phyloP scores from a whole-genome alignment of 2,113 vertebrate species.

The Pardalotus punctatus region DNA sequence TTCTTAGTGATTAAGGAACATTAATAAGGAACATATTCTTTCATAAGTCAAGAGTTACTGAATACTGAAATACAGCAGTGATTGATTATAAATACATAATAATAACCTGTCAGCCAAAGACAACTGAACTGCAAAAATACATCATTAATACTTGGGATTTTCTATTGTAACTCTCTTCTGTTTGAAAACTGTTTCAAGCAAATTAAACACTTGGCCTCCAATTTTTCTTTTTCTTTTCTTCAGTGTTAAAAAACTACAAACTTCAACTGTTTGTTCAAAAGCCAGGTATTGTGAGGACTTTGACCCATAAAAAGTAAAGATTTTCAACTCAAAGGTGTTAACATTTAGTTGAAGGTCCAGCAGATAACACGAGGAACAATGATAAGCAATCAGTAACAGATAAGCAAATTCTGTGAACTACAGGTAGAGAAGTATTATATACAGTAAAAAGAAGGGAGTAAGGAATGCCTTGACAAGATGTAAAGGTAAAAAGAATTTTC shows the following conservation, averaged over 20 bases:
- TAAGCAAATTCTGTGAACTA: not conserved
- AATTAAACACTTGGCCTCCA: not conserved
- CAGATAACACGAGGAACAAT: not conserved
- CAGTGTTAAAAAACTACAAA: not conserved
- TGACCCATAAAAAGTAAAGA: not conserved
- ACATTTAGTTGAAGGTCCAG: not conserved
- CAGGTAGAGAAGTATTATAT: no score
- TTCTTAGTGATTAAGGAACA: not conserved
- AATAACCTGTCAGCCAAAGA: not conserved
- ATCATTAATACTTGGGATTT: not conserved
- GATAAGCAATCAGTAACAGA: not conserved
- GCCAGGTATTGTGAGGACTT: not conserved
- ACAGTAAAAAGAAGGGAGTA: not conserved
- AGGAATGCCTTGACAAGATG: not conserved
- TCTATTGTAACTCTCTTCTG: not conserved
- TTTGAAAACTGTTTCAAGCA: not conserved
- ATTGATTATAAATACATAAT: not conserved
- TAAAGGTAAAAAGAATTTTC: not conserved
- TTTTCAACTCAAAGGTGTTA: not conserved
- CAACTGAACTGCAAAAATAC: not conserved
- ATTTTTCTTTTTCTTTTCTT: not conserved
- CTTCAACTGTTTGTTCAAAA: not conserved
- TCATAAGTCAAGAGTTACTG: not conserved
- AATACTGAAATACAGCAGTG: not conserved
- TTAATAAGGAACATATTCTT: not conserved